Evolutionary conservation across 2,888 invertebrate genomes (phyloP).

Genomic region (Drosophila hawaiiensis): DNA sequence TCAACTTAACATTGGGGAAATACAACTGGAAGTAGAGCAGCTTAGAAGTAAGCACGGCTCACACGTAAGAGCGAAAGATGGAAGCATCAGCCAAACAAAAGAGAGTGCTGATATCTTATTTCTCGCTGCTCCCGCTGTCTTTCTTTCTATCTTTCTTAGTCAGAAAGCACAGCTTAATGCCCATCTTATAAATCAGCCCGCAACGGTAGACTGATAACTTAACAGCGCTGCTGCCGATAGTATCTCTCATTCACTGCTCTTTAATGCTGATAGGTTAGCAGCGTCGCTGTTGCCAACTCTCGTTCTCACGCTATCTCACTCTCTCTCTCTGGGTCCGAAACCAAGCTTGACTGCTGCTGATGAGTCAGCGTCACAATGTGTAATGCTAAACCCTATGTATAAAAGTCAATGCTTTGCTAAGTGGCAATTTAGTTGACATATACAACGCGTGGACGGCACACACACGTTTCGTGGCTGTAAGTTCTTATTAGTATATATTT

Average conservation of each 20-base stretch:
- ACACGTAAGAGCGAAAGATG: background rate
- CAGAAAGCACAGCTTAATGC: background rate
- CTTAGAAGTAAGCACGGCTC: background rate
- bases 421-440: conserved; percentile 37
- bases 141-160: background rate
- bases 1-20: conserved; percentile 1
- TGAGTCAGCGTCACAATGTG: conserved; percentile 26
- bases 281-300: background rate
- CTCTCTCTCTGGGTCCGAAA: background rate
- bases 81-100: background rate
- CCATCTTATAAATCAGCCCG: background rate
- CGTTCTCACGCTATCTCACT: background rate
- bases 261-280: conserved; percentile 4
- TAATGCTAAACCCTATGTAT: conserved; percentile 21
- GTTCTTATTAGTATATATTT: conserved; percentile 32
- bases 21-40: background rate
- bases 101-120: background rate
- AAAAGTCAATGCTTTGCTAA: conserved; percentile 34
- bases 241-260: background rate
- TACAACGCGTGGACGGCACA: background rate
- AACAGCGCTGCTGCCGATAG: background rate
- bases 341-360: background rate
- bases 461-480: conserved; percentile 37
- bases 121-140: background rate
- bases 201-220: background rate